These are phyloP conservation scores for Lophotis ruficrista DNA, from an alignment of 2,113 vertebrate genomes.

Conservation along the genomic window DNA sequence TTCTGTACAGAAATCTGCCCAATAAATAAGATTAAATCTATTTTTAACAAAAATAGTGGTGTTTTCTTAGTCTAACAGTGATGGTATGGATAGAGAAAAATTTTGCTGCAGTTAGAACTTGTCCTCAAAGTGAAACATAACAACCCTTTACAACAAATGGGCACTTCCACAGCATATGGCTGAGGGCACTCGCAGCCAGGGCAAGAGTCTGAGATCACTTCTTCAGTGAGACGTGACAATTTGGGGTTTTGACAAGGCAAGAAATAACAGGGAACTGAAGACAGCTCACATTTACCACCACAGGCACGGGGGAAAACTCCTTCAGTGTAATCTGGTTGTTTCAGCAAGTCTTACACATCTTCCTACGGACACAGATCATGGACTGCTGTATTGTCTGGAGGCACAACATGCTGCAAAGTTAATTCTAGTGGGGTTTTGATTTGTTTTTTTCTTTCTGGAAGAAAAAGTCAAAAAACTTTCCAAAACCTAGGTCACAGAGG, in stretches of 20 bases:
- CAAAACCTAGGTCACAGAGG: not conserved
- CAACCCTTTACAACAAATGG: not conserved
- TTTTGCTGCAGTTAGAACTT: not conserved
- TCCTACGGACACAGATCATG: not conserved
- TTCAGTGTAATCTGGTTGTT: not conserved
- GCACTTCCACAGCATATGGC: not conserved
- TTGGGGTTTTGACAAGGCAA: not conserved
- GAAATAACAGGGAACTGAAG: not conserved
- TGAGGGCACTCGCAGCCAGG: not conserved
- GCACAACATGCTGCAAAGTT: not conserved
- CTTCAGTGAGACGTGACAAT: not conserved
- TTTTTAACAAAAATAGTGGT: not conserved
- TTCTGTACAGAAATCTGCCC: not conserved
- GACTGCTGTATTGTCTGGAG: fast-evolving
- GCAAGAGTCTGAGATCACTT: not conserved
- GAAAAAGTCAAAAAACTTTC: not conserved
- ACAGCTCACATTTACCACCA: not conserved
- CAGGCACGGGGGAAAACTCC: not conserved
- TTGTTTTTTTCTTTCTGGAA: not conserved
- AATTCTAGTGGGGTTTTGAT: not conserved
- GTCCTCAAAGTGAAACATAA: not conserved
- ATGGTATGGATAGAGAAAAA: not conserved
- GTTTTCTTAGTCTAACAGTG: not conserved
- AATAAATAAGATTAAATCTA: not conserved
- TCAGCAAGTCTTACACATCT: not conserved